Percentiles rank a stretch among this genome's conserved stretches.
Conservation (phyloP, 2,888 invertebrate genomes). For the Lepidochitona cinerea region DNA sequence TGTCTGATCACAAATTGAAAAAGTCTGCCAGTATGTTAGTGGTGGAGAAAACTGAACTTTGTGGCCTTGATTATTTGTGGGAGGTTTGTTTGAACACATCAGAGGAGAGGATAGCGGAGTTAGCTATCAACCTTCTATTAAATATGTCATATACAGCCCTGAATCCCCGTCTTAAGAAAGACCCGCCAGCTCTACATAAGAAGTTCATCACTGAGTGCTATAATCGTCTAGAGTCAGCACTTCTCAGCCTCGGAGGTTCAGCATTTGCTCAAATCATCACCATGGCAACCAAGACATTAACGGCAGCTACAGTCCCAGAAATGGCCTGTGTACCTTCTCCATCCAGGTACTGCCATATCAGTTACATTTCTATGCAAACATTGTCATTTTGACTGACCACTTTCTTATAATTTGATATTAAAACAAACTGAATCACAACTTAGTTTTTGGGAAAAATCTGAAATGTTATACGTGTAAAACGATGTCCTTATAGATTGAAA, state of each 20-base stretch:
- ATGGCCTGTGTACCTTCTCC: slow-evolving; percentile 67
- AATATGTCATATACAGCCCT: slow-evolving; percentile 70
- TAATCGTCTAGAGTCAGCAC: slow-evolving; percentile 69
- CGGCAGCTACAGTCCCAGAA: slow-evolving; percentile 70
- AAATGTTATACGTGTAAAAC: no score
- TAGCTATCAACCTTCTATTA: slow-evolving; percentile 70
- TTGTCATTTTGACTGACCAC: no score
- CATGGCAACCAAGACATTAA: slow-evolving; percentile 69
- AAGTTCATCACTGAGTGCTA: slow-evolving; percentile 73
- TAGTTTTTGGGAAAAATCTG: no score
- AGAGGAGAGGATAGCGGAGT: slow-evolving; percentile 70
- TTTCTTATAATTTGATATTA: no score
- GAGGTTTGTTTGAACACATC: slow-evolving; percentile 71
- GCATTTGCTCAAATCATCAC: slow-evolving; percentile 66
- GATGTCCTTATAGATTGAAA: no score
- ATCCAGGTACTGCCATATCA: no score
- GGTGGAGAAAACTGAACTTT: slow-evolving; percentile 71
- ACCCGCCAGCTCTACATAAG: slow-evolving; percentile 70
- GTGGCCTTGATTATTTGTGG: slow-evolving; percentile 73
- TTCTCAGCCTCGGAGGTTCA: slow-evolving; percentile 67
- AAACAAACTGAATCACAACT: no score
- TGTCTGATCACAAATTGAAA: slow-evolving; percentile 68
- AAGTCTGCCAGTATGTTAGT: slow-evolving; percentile 54
- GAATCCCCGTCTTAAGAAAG: slow-evolving; percentile 69
- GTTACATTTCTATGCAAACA: no score